A percentile compares a stretch with the other conserved stretches of the same genome.
phyloP scores from a whole-genome alignment of 2,113 vertebrate species.

The Petaurus breviceps region DNA sequence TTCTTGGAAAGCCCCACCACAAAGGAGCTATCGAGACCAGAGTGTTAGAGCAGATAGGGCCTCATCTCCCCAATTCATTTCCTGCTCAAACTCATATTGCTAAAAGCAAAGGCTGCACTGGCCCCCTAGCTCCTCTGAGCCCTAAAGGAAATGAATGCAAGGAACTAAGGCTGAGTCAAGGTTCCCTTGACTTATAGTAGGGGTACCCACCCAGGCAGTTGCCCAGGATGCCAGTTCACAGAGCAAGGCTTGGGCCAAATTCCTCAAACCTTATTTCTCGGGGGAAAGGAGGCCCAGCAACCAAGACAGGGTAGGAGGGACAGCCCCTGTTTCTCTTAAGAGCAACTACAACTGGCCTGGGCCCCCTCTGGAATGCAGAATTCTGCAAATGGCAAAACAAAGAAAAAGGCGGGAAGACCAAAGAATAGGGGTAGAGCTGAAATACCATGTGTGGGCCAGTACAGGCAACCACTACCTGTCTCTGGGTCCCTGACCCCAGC shows the following conservation, averaged over 20 bases:
- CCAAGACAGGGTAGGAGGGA: not conserved
- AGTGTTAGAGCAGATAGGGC: constrained; percentile 55
- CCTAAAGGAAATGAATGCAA: constrained; percentile 74
- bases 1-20: constrained; percentile 84
- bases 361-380: not conserved
- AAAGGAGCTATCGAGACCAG: constrained; percentile 67
- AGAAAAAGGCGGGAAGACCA: not conserved
- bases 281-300: no score
- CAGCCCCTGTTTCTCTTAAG: not conserved
- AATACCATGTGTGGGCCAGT: not conserved
- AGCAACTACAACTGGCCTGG: not conserved
- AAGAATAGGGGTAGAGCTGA: not conserved
- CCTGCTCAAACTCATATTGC: constrained; percentile 76
- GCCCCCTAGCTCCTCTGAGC: constrained; percentile 11
- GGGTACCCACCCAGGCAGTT: not conserved
- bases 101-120: constrained; percentile 67
- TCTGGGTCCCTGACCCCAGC: not conserved
- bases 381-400: not conserved
- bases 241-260: not conserved
- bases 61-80: constrained; percentile 64
- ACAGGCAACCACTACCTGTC: not conserved
- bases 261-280: not conserved
- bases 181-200: not conserved
- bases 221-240: not conserved
- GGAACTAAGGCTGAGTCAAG: constrained; percentile 48